These are phyloP conservation scores for Torymus aiolomorphi DNA, from an alignment of 2,888 invertebrate genomes.

Conservation along the genomic window DNA sequence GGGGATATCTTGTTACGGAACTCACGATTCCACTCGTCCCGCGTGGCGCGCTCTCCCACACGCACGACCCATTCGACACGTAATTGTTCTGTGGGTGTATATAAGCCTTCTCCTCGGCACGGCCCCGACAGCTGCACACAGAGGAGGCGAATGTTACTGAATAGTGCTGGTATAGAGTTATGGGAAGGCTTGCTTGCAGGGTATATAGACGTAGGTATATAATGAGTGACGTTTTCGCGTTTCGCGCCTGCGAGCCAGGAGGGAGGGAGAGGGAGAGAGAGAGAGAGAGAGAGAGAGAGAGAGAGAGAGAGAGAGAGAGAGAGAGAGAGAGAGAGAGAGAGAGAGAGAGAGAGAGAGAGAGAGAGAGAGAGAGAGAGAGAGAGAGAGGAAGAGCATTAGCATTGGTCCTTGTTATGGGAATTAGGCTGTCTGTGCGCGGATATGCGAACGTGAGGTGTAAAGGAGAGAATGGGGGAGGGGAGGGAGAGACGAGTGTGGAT, in stretches of 20 bases:
- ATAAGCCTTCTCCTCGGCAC: constrained; percentile 15
- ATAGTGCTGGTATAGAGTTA: too few species aligned
- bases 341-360: too few species aligned
- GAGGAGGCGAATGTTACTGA: too few species aligned
- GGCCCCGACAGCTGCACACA: too few species aligned
- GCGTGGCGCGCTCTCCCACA: constrained; percentile 22
- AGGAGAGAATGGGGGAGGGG: neutral
- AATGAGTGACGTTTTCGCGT: constrained; percentile 47
- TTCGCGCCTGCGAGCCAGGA: constrained; percentile 8
- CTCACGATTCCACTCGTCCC: constrained; percentile 37
- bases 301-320: too few species aligned
- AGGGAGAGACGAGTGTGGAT: neutral
- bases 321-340: too few species aligned
- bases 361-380: too few species aligned
- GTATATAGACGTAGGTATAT: constrained; percentile 15
- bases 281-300: too few species aligned
- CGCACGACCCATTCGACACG: constrained; percentile 20
- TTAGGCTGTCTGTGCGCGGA: constrained; percentile 15
- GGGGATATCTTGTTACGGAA: constrained; percentile 64
- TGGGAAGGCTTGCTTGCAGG: too few species aligned
- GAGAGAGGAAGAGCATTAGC: constrained; percentile 26
- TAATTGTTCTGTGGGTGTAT: constrained; percentile 37
- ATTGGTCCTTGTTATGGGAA: constrained; percentile 42
- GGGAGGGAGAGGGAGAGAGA: neutral
- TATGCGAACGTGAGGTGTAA: neutral